Evolutionary conservation across 2,888 invertebrate species (phyloP).

Genomic region (Eupithecia pulchellata): DNA sequence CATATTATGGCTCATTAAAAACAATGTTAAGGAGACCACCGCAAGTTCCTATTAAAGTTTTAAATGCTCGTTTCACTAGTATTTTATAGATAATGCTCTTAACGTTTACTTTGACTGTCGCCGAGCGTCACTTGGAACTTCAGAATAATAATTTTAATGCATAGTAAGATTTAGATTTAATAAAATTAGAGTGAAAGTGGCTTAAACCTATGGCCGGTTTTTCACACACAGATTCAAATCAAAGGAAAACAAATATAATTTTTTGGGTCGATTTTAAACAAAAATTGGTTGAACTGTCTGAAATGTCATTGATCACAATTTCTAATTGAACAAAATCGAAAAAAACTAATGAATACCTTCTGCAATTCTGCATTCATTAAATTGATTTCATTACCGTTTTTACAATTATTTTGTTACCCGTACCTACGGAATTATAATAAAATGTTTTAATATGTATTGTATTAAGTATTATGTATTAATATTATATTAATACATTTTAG

Average conservation of each 20-base stretch:
- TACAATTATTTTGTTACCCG: not conserved
- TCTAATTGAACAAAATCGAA: not conserved
- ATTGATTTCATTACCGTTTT: no score
- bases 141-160: not conserved
- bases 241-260: no score
- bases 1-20: slow-evolving; percentile 80
- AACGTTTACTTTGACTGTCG: slow-evolving; percentile 26
- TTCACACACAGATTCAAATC: not conserved
- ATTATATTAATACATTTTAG: not conserved
- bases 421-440: no score
- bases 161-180: not conserved
- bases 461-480: no score
- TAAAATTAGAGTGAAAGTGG: not conserved
- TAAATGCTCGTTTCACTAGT: slow-evolving; percentile 67
- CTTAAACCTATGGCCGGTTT: not conserved
- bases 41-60: slow-evolving; percentile 68
- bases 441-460: no score
- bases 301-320: not conserved
- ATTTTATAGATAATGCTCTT: slow-evolving; percentile 64
- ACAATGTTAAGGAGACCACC: slow-evolving; percentile 82
- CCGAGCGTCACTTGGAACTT: slow-evolving; percentile 7
- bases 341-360: no score
- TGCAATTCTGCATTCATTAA: no score
- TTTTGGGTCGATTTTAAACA: not conserved
- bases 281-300: not conserved